Base-by-base conservation (phyloP, 2,888 invertebrate genomes). In the Phyllotreta cruciferae region DNA sequence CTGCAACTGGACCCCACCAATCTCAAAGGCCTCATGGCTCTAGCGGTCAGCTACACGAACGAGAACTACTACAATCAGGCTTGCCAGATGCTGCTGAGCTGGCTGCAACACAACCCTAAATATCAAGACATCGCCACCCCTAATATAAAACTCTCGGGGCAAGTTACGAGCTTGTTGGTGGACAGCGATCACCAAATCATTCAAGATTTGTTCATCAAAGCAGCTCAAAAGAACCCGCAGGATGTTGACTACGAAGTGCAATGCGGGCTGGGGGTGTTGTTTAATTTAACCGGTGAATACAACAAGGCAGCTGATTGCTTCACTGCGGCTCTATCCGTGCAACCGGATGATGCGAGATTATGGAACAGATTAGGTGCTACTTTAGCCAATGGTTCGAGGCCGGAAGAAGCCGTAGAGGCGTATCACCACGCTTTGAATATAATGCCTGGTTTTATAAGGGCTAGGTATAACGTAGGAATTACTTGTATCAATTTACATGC, bases 361-460 rank as follows among this genome's bases (percentile, higher is more conserved):
- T 99, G 98, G 98, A 99, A 99, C 81, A 90, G 96, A 73, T 84
- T 99, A 36, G 99, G 99, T 56, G 99, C 99, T 37, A 96, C 98
- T 49, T 82, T 98, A 74, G 99, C 99, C 9, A 99, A 99, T 80
- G 95, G 97, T 69, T 92, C 92, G 56, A 88, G 90, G 69, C 93
- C 97, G 38, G 97, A 96, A 75, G 96, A 98, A 83, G 98, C 99
- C 3, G 93, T 99, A 6, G 92, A 94, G 70, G 98, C 98, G 0
- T 99, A 99, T 80, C 92, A 94, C 77, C 88, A 89, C 75, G 97
- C 98, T 39, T 83, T 99, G 55, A 88, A 92, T 77, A 83, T 98
- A 54, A 91, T 94, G 66, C 99, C 99, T 5, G 98, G 98, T 1
- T 99, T 95, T 80, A 95, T 99, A 67, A 86, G 99, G 63, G 97